These are phyloP conservation scores for Hermodice carunculata DNA, from an alignment of 2,888 invertebrate genomes.

Conservation along the genomic window DNA sequence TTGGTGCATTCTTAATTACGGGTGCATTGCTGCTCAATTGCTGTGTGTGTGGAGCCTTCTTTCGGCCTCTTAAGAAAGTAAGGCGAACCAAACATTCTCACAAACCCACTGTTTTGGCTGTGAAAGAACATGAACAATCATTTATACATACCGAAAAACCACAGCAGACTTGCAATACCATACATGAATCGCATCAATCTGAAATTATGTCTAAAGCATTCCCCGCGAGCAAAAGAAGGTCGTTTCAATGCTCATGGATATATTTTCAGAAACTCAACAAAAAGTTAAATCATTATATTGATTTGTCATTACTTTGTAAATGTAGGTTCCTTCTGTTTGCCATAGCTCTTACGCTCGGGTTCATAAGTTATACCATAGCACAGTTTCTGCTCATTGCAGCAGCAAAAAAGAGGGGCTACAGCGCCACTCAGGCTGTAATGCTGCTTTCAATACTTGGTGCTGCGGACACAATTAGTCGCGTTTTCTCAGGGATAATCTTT, in stretches of 20 bases:
- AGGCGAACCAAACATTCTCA: too few relatives aligned
- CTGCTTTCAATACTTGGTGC: slow-evolving; percentile 89
- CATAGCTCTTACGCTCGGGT: slow-evolving; percentile 7
- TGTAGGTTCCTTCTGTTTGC: slow-evolving; percentile 2
- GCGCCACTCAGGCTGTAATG: slow-evolving; percentile 73
- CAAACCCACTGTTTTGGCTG: too few relatives aligned
- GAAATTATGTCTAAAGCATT: neutral
- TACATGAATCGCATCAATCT: neutral
- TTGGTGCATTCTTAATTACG: slow-evolving; percentile 15
- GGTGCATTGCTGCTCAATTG: slow-evolving; percentile 18
- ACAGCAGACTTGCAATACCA: neutral
- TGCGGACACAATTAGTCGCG: slow-evolving; percentile 90
- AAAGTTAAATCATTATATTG: slow-evolving; percentile 8
- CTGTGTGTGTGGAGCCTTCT: slow-evolving; percentile 12
- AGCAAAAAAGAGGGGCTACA: slow-evolving; percentile 40
- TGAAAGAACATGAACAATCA: neutral
- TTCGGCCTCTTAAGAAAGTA: slow-evolving; percentile 16
- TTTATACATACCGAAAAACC: neutral
- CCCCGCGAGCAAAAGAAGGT: neutral
- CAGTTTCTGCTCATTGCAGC: slow-evolving; percentile 49
- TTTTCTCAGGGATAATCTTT: slow-evolving; percentile 67
- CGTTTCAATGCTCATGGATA: neutral
- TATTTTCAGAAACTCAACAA: too few relatives aligned
- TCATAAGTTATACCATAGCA: slow-evolving; percentile 39
- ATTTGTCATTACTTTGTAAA: slow-evolving; percentile 4